Conservation (phyloP, 2,888 invertebrate genomes). For the Ornithoptera alexandrae region DNA sequence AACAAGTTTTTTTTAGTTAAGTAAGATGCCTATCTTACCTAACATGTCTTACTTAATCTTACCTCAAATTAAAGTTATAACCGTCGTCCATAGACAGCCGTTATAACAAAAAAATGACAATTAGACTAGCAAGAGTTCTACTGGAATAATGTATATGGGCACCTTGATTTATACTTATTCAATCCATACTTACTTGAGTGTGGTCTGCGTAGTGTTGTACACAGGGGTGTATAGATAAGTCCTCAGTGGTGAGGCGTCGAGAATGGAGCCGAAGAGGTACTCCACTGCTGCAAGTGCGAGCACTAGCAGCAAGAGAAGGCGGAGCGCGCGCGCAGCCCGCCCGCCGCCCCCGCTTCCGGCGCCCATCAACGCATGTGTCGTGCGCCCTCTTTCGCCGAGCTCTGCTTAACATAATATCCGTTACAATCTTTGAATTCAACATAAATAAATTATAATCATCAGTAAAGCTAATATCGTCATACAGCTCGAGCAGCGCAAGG, state of each 20-base stretch:
- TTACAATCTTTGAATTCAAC: not conserved
- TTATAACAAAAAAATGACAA: too few species aligned
- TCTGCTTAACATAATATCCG: conserved; percentile 37
- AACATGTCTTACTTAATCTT: too few species aligned
- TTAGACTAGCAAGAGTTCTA: too few species aligned
- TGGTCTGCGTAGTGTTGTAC: conserved; percentile 66
- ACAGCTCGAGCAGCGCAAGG: too few species aligned
- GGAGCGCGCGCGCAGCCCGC: conserved; percentile 74
- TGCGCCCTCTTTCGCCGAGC: conserved; percentile 44
- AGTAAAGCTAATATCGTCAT: too few species aligned
- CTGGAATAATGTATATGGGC: too few species aligned
- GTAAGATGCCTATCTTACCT: too few species aligned
- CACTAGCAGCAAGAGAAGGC: conserved; percentile 77
- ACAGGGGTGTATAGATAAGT: conserved; percentile 73
- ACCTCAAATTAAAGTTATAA: too few species aligned
- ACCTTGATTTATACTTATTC: too few species aligned
- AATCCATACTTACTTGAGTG: conserved; percentile 34
- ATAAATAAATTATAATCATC: too few species aligned
- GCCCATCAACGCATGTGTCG: conserved; percentile 73
- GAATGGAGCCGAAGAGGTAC: conserved; percentile 84
- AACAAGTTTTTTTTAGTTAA: too few species aligned
- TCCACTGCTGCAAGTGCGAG: conserved; percentile 84
- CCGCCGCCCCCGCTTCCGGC: conserved; percentile 63
- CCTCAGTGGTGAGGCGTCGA: conserved; percentile 76
- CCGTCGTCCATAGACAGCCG: too few species aligned